Percentiles rank a stretch among this genome's conserved stretches.
These are phyloP conservation scores for Chrysaora quinquecirrha DNA, from an alignment of 30 jellyfish, hydroid and myxozoan genomes.

Conservation along the genomic window DNA sequence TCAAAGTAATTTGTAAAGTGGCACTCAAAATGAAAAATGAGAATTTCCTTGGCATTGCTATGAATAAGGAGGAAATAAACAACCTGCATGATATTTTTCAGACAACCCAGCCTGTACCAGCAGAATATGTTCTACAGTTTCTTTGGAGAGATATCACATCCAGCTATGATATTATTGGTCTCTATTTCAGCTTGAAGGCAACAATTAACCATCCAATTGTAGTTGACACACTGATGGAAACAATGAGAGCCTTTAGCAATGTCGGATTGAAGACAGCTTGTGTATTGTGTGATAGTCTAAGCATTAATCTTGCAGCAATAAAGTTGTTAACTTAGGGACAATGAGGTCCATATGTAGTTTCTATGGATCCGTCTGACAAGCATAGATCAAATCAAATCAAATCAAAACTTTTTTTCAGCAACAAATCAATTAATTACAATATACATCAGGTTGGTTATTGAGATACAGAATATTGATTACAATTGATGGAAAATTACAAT, in stretches of 20 bases:
- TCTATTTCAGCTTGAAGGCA: conserved; percentile 19
- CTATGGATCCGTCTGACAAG: conserved; percentile 17
- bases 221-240: conserved; percentile 21
- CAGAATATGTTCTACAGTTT: conserved; percentile 35
- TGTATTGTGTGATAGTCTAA: conserved; percentile 28
- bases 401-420: too few species aligned
- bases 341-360: conserved; percentile 23
- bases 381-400: too few species aligned
- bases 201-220: conserved; percentile 12
- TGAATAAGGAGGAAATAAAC: conserved; percentile 30
- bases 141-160: conserved; percentile 56
- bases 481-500: too few species aligned
- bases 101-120: conserved; percentile 35
- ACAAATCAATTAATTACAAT: too few species aligned
- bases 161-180: conserved; percentile 37
- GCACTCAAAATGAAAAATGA: conserved; percentile 36
- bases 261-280: conserved; percentile 2
- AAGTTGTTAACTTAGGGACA: background rate
- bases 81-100: conserved; percentile 20
- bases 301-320: conserved; percentile 43
- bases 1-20: conserved; percentile 5
- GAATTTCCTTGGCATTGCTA: conserved; percentile 31
- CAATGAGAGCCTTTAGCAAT: conserved; percentile 15
- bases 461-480: too few species aligned
- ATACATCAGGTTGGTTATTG: too few species aligned